phyloP scores from a whole-genome alignment of 2,113 vertebrate species.

The Elachura formosa region DNA sequence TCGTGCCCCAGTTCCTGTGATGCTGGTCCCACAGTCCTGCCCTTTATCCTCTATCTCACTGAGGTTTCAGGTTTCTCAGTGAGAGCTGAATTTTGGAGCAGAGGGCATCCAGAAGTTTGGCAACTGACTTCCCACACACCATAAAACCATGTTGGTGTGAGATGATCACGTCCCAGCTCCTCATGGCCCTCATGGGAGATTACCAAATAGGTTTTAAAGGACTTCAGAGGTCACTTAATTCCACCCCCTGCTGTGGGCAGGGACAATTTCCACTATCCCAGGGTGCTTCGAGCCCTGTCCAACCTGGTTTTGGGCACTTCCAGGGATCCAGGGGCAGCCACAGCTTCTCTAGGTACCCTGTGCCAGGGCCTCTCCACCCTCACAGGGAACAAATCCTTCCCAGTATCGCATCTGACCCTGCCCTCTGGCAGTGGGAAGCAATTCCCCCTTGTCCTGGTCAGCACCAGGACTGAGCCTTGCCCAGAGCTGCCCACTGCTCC shows the following conservation, averaged over 20 bases:
- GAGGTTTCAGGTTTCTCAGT: background rate
- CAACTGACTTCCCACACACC: background rate
- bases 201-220: background rate
- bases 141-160: accelerated
- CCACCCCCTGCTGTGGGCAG: background rate
- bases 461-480: background rate
- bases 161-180: too few relatives aligned
- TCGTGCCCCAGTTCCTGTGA: accelerated
- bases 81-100: background rate
- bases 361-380: background rate
- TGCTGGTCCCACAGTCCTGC: background rate
- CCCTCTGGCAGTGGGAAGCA: background rate
- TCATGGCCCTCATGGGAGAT: background rate
- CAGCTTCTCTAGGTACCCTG: background rate
- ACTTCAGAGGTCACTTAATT: background rate
- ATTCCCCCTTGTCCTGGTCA: background rate
- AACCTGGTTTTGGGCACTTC: accelerated
- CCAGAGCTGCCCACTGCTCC: background rate
- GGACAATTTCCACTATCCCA: background rate
- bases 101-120: background rate
- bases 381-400: background rate
- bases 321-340: background rate
- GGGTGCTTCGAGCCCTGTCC: accelerated
- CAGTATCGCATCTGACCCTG: accelerated
- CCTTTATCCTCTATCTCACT: background rate